phyloP scores from a whole-genome alignment of 2,797 vertebrate genomes.

The Scleropages formosus region DNA sequence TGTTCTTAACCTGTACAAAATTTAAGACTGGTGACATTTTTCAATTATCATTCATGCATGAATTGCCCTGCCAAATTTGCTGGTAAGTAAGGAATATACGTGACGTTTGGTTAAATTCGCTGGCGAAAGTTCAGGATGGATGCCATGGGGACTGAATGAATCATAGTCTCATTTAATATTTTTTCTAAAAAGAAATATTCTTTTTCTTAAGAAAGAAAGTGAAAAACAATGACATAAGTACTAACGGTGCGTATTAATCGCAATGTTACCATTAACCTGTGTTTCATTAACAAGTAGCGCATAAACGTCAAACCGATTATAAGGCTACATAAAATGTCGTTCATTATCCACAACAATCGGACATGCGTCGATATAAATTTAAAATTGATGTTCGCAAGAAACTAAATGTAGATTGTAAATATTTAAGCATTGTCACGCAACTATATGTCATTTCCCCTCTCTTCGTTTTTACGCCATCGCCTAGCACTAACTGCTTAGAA shows the following conservation, averaged over 20 bases:
- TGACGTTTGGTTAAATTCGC: not conserved
- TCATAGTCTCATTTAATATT: not conserved
- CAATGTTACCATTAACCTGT: not conserved
- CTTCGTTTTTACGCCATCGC: constrained; percentile 72
- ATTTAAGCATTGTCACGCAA: not conserved
- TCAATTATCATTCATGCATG: not conserved
- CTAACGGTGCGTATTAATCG: not conserved
- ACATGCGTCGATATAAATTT: not conserved
- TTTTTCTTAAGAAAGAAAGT: too few relatives aligned
- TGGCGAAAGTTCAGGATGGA: not conserved
- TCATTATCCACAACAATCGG: too few relatives aligned
- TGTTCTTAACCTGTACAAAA: not conserved
- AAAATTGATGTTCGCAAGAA: not conserved
- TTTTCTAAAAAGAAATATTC: not conserved
- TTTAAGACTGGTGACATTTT: not conserved
- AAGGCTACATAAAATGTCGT: too few relatives aligned
- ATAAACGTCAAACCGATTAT: too few relatives aligned
- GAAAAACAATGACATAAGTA: not conserved
- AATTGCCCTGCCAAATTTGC: not conserved
- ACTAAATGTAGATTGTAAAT: not conserved
- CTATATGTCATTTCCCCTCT: not conserved
- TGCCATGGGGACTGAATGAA: not conserved
- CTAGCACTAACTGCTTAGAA: constrained; percentile 75
- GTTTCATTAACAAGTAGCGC: too few relatives aligned
- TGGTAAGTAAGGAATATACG: not conserved